Evolutionary conservation across 1,140 invertebrate species (phyloP).

Genomic region (Sitodiplosis mosellana): DNA sequence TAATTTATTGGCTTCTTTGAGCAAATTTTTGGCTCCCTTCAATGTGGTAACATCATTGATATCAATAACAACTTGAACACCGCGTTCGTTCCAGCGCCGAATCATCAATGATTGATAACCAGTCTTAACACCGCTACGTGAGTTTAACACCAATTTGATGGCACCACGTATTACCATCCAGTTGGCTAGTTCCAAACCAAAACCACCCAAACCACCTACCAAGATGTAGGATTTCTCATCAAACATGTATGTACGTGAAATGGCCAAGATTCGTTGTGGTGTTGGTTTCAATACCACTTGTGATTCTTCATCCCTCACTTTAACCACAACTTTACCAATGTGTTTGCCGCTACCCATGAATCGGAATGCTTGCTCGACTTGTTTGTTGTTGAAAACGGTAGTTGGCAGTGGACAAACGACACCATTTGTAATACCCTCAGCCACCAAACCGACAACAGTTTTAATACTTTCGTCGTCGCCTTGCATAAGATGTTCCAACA

Average conservation of each 20-base stretch:
- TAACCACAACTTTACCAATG: conserved; percentile 55
- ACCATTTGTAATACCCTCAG: conserved; percentile 58
- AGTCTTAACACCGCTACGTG: conserved; percentile 46
- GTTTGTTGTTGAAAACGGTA: conserved; percentile 35
- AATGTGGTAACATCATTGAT: conserved; percentile 41
- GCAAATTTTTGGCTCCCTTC: conserved; percentile 37
- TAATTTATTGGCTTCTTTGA: conserved; percentile 36
- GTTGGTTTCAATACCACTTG: conserved; percentile 13
- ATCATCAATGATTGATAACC: conserved; percentile 53
- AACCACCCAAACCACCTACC: conserved; percentile 59
- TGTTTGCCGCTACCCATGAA: conserved; percentile 77
- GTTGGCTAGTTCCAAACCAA: conserved; percentile 66
- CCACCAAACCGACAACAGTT: conserved; percentile 53
- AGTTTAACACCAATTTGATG: conserved; percentile 51
- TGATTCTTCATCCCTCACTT: conserved; percentile 9
- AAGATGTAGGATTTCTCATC: conserved; percentile 29
- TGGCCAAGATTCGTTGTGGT: conserved; percentile 27
- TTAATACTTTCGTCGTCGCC: conserved; percentile 40
- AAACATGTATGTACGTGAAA: conserved; percentile 27
- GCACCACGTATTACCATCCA: conserved; percentile 64
- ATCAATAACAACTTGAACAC: conserved; percentile 39
- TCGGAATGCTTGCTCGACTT: conserved; percentile 47
- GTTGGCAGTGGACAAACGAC: conserved; percentile 39
- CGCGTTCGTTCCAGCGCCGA: conserved; percentile 43
- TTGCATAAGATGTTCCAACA: conserved; percentile 26